Evolutionary conservation across 1,140 invertebrate genomes (phyloP).

Genomic region (Globodera rostochiensis): DNA sequence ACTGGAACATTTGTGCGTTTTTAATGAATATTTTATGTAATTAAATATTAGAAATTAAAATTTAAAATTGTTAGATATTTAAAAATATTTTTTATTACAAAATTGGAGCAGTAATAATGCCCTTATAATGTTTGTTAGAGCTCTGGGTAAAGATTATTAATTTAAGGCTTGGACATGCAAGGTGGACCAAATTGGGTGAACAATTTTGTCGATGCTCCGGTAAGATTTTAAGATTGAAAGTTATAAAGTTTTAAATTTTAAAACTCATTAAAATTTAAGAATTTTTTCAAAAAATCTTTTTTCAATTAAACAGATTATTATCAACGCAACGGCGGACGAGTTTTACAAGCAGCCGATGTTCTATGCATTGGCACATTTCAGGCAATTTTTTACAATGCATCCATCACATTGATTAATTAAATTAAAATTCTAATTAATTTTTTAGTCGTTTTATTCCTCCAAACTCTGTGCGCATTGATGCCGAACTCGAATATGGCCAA

Average conservation of each 20-base stretch:
- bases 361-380: slow-evolving; percentile 78
- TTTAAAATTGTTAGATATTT: too few species aligned
- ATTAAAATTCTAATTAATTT: not conserved
- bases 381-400: slow-evolving; percentile 5
- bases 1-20: slow-evolving; percentile 78
- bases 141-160: too few species aligned
- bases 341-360: slow-evolving; percentile 88
- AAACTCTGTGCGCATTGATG: slow-evolving; percentile 38
- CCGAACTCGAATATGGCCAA: not conserved
- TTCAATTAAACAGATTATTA: slow-evolving; percentile 66
- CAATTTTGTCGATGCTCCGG: slow-evolving; percentile 78
- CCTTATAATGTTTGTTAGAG: too few species aligned
- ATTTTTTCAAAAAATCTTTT: not conserved
- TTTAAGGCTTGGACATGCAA: slow-evolving; percentile 71
- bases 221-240: slow-evolving; percentile 61
- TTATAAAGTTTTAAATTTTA: not conserved
- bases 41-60: not conserved
- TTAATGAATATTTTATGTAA: not conserved
- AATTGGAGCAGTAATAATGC: not conserved
- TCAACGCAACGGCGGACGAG: slow-evolving; percentile 72
- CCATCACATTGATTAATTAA: too few species aligned
- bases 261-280: not conserved
- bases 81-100: too few species aligned
- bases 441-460: slow-evolving; percentile 39
- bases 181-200: slow-evolving; percentile 78